phyloP scores from a whole-genome alignment of 2,113 vertebrate genomes.

The Opisthocomus hoazin region DNA sequence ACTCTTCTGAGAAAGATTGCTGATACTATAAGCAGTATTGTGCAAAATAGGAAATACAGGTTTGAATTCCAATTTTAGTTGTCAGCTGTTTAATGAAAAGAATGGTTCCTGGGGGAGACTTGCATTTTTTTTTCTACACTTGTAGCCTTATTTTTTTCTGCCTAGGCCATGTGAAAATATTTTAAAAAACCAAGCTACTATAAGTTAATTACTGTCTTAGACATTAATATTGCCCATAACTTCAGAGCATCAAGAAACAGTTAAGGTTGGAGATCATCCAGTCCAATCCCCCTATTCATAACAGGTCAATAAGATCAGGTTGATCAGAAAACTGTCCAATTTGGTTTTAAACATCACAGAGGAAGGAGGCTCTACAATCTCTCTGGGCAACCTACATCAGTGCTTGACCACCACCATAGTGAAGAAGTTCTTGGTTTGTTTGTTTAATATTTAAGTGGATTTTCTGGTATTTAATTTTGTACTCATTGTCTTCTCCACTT shows the following conservation, averaged over 20 bases:
- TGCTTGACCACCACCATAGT: not conserved
- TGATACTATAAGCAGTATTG: not conserved
- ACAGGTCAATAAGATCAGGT: not conserved
- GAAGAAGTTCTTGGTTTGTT: not conserved
- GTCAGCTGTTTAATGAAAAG: not conserved
- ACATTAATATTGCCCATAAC: not conserved
- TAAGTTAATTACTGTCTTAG: not conserved
- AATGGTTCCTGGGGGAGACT: not conserved
- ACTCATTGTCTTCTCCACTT: not conserved
- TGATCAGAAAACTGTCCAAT: not conserved
- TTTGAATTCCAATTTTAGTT: not conserved
- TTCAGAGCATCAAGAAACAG: not conserved
- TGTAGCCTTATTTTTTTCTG: not conserved
- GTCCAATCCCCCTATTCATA: not conserved
- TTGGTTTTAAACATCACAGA: not conserved
- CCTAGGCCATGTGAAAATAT: not conserved
- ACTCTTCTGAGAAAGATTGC: not conserved
- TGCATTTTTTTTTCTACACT: not conserved
- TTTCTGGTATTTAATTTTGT: not conserved
- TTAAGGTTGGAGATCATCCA: not conserved
- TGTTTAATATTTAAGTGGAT: not conserved
- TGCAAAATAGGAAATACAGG: not conserved
- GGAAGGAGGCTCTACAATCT: not conserved
- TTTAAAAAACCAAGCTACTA: not conserved
- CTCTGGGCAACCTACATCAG: not conserved